Conservation (phyloP, 2,113 vertebrate genomes). For the Lucifuga dentata region DNA sequence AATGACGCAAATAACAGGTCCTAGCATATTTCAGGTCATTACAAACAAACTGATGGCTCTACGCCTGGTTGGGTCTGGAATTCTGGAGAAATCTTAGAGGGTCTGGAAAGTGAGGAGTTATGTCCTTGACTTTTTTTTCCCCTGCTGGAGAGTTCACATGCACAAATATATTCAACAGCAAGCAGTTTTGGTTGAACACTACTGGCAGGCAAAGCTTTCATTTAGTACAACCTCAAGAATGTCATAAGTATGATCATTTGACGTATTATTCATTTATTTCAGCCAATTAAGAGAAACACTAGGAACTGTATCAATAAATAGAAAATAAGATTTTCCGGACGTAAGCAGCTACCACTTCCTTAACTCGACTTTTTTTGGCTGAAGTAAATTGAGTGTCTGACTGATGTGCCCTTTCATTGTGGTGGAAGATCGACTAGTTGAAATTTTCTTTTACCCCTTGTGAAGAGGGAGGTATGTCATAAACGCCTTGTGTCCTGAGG, state of each 20-base stretch:
- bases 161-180: conserved; percentile 36
- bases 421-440: not conserved
- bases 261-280: conserved; percentile 61
- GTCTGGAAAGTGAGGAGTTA: conserved; percentile 66
- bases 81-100: conserved; percentile 67
- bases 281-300: conserved; percentile 63
- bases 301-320: conserved; percentile 53
- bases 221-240: conserved; percentile 70
- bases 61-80: conserved; percentile 37
- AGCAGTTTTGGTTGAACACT: conserved; percentile 56
- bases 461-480: conserved; percentile 76
- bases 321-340: conserved; percentile 36
- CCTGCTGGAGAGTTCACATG: conserved; percentile 50
- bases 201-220: conserved; percentile 72
- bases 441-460: conserved; percentile 74
- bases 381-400: conserved; percentile 7
- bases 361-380: conserved; percentile 14
- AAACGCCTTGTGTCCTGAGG: conserved; percentile 69
- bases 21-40: conserved; percentile 70
- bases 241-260: conserved; percentile 65
- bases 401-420: conserved; percentile 6
- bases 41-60: conserved; percentile 65
- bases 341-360: conserved; percentile 27
- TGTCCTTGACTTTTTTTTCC: conserved; percentile 53
- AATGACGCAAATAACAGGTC: conserved; percentile 76